Evolutionary conservation across 2,797 vertebrate species (phyloP).

Genomic region (Helicolenus hilgendorfi): DNA sequence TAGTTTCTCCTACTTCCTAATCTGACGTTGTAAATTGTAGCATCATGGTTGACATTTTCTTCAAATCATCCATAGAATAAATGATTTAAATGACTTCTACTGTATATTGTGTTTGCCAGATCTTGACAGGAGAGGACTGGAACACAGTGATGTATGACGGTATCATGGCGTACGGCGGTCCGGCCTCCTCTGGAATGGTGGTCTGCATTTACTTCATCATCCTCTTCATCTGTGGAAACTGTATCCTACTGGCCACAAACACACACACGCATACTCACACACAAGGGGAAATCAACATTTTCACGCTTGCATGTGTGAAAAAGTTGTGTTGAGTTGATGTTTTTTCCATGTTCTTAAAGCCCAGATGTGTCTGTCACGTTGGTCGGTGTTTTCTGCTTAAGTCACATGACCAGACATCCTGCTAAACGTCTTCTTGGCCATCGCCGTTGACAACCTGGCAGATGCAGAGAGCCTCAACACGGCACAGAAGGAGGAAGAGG

Average conservation of each 20-base stretch:
- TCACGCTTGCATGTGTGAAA: not conserved
- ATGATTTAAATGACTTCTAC: not conserved
- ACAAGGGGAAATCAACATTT: not conserved
- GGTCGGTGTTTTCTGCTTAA: slow-evolving; percentile 45
- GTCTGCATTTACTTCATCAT: slow-evolving; percentile 99
- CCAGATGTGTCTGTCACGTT: not conserved
- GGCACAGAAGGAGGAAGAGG: slow-evolving; percentile 97
- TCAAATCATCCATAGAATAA: not conserved
- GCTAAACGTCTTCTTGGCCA: slow-evolving; percentile 99
- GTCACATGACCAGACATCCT: slow-evolving; percentile 93
- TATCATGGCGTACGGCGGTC: slow-evolving; percentile 98
- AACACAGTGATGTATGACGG: slow-evolving; percentile 99
- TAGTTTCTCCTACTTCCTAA: not conserved
- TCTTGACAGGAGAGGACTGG: slow-evolving; percentile 99
- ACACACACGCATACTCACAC: not conserved
- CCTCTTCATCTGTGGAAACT: slow-evolving; percentile 99
- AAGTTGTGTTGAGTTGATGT: not conserved
- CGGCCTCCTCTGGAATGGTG: slow-evolving; percentile 97
- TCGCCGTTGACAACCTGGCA: slow-evolving; percentile 98
- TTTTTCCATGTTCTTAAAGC: not conserved
- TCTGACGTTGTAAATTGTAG: not conserved
- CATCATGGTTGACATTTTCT: not conserved
- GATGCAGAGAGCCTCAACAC: slow-evolving; percentile 98
- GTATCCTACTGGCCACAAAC: slow-evolving; percentile 91
- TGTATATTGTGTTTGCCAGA: slow-evolving; percentile 83